Evolutionary conservation across 2,797 vertebrate genomes (phyloP).

Genomic region (Perodicticus potto): DNA sequence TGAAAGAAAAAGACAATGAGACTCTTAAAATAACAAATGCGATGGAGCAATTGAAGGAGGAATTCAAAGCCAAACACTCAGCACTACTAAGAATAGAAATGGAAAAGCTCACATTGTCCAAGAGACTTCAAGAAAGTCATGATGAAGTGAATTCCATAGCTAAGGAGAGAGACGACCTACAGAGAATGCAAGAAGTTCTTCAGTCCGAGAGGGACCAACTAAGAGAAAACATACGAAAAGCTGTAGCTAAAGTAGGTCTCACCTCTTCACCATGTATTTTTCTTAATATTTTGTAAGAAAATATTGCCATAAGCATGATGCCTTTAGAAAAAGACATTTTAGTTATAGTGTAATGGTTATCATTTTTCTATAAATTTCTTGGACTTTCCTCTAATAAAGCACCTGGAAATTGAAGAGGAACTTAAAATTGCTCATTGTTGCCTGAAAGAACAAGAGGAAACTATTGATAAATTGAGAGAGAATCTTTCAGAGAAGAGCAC

Average conservation of each 20-base stretch:
- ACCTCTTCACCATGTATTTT: background rate
- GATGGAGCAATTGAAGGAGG: slow-evolving; percentile 61
- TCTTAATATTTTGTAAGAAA: slow-evolving; percentile 11
- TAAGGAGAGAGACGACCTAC: slow-evolving; percentile 46
- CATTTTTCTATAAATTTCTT: slow-evolving; percentile 42
- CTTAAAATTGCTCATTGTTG: slow-evolving; percentile 70
- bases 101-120: background rate
- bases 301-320: slow-evolving; percentile 37
- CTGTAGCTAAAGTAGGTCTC: slow-evolving; percentile 87
- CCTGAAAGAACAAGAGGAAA: slow-evolving; percentile 77
- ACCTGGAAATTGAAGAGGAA: slow-evolving; percentile 77
- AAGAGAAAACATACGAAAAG: slow-evolving; percentile 85
- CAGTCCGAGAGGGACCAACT: slow-evolving; percentile 84
- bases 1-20: slow-evolving; percentile 73
- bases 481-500: slow-evolving; percentile 74
- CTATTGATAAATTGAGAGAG: slow-evolving; percentile 74
- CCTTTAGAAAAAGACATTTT: background rate
- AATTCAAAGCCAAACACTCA: slow-evolving; percentile 4
- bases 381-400: slow-evolving; percentile 80
- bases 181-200: slow-evolving; percentile 68
- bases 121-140: slow-evolving; percentile 46
- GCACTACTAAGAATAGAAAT: slow-evolving; percentile 20
- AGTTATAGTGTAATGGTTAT: background rate
- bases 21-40: slow-evolving; percentile 44
- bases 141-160: slow-evolving; percentile 35